Evolutionary conservation across 1,140 invertebrate genomes (phyloP), one percentile per base, ranked within the genome.

Genomic region (Zaprionus ornatus): DNA sequence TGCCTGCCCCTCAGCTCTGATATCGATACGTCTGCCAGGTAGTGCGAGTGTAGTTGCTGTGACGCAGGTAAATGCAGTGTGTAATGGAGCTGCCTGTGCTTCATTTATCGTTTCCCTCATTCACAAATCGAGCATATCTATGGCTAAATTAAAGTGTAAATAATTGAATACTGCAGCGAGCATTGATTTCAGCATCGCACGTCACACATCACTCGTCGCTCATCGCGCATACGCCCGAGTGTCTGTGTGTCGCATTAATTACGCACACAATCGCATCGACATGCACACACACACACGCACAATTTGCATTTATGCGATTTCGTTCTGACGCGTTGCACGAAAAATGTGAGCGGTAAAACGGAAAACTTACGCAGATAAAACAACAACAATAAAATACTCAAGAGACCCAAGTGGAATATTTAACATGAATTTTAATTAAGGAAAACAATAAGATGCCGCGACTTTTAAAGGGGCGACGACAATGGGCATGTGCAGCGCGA

Each of bases 211-310:
- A 35, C 19, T 48, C 15, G 64, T 50, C 29, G 52, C 19, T 48
- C 15, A 71, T 71, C 37, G 55, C 60, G 27, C 40, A 71, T 64
- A 71, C 68, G 68, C 60, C 37, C 50, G 3, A 27, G 52, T 56
- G 61, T 55, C 13, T 29, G 9, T 9, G 6, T 15, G 62, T 35
- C 64, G 52, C 52, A 56, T 62, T 40, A 40, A 55, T 42, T 55
- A 29, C 48, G 52, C 57, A 62, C 4, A 60, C 17, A 23, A 25
- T 45, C 23, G 15, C 45, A 48, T 17, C 17, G 42, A 27, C 13
- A 32, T 6, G 6, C 19, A 42, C 25, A 42, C 13, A 15, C 25
- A 50, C 29, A 35, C n/a, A 32, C 9, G 23, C n/a, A 35, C n/a
- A 63, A 19, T 63, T 19, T 27, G 23, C 13, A 63, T 52, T 63